Base-by-base conservation (phyloP, 2,113 vertebrate species). In the Albula glossodonta region DNA sequence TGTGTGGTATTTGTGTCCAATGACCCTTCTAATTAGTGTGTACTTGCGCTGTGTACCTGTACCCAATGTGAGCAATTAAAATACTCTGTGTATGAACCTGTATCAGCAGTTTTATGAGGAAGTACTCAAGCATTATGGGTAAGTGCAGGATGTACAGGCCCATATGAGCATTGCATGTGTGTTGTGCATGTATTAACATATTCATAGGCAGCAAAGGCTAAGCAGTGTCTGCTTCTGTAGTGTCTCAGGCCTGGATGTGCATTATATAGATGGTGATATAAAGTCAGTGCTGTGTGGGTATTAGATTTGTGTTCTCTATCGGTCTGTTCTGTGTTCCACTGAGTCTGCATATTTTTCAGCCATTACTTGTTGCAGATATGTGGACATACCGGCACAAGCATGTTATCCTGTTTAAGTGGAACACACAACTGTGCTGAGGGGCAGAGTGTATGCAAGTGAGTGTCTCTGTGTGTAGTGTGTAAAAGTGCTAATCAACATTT, bases 1-100 rank as follows among this genome's bases (percentile, higher is more conserved):
- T 12, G 53, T 63, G 51, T 83, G 51, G 48, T 82, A 12, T 83
- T 89, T 85, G 89, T 89, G 88, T 90, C 87, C 88, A 89, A 9
- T 7, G 53, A 56, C 53, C 53, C 53, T 41, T 56, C 6, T 56
- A 56, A 12, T 56, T 12, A 1, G 7, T 56, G 53, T 56, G 2
- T 56, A 56, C 12, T 2, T 56, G 53, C 12, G 53, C 53, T 56
- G 53, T 12, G 53, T 56, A 12, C 12, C 12, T 56, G 53, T 56
- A 56, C 53, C 53, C 19, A 52, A 6, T 52, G 80, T 52, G 50
- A 22, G 80, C 8, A 41, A 41, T 41, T 41, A 41, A 4, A 8
- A 22, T 51, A 51, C 17, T 66, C 48, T n/a, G 41, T 10, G 57
- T 56, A 70, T 17, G 60, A 6, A 70, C 31, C 82, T 70, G 19